Conservation (phyloP, 2,797 vertebrate species). For the Miichthys miiuy region DNA sequence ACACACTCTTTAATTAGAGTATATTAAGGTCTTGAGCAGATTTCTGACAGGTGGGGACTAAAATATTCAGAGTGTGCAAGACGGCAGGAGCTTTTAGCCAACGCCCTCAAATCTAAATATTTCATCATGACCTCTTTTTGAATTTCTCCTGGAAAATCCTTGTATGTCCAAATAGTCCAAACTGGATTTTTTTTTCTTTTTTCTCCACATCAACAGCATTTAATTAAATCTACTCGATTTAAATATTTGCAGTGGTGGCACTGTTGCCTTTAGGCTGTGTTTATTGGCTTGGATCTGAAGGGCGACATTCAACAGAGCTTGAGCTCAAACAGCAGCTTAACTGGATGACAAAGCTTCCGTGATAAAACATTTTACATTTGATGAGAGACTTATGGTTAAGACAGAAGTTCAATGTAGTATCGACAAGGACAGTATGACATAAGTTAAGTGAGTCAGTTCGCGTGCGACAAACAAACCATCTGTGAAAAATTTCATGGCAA, state of each 20-base stretch:
- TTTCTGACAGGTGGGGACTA: conserved; percentile 69
- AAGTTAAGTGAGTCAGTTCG: not conserved
- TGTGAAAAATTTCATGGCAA: not conserved
- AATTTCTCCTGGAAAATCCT: conserved; percentile 43
- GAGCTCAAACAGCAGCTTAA: conserved; percentile 24
- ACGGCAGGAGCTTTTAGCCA: conserved; percentile 70
- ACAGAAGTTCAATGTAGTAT: not conserved
- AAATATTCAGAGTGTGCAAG: conserved; percentile 77
- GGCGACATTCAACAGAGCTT: conserved; percentile 42
- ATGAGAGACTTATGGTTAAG: not conserved
- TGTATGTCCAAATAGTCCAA: conserved; percentile 9
- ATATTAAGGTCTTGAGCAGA: conserved; percentile 39
- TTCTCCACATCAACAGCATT: not conserved
- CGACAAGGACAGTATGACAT: not conserved
- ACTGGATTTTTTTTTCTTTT: not conserved
- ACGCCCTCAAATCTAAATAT: conserved; percentile 70
- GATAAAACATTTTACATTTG: conserved; percentile 10
- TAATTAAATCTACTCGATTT: conserved; percentile 3
- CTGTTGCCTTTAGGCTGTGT: conserved; percentile 39
- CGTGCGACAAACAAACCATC: not conserved
- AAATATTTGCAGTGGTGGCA: conserved; percentile 38
- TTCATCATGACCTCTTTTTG: conserved; percentile 74
- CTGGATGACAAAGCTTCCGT: not conserved
- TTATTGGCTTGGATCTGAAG: conserved; percentile 19
- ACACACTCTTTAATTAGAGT: conserved; percentile 60